Conservation (phyloP, 2,888 invertebrate species). For the Didymodactylos carnosus region DNA sequence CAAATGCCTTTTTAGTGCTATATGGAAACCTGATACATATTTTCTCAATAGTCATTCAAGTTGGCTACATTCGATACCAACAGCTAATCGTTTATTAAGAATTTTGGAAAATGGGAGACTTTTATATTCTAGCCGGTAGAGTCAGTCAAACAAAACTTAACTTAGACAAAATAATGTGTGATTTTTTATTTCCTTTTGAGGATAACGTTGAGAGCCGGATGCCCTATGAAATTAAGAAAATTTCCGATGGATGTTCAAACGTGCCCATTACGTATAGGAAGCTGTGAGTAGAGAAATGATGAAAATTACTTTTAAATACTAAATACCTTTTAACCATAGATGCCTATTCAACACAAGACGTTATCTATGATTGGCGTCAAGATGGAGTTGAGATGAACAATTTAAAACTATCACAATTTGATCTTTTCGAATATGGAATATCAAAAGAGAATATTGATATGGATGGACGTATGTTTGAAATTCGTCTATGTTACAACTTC, state of each 20-base stretch:
- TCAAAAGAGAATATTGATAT: slow-evolving; percentile 26
- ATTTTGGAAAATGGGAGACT: slow-evolving; percentile 73
- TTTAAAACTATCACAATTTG: background rate
- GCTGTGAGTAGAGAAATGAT: slow-evolving; percentile 70
- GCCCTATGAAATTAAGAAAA: slow-evolving; percentile 71
- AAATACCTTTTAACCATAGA: background rate
- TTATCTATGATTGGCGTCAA: slow-evolving; percentile 24
- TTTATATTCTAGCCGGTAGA: slow-evolving; percentile 47
- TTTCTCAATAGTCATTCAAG: slow-evolving; percentile 84
- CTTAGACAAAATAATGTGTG: too few relatives aligned
- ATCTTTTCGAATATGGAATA: background rate
- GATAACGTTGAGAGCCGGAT: slow-evolving; percentile 75
- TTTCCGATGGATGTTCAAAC: slow-evolving; percentile 75
- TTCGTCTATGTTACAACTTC: too few relatives aligned
- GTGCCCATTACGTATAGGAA: slow-evolving; percentile 47
- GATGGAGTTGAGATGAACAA: background rate
- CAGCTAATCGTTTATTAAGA: slow-evolving; percentile 71
- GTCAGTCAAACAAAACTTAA: slow-evolving; percentile 46
- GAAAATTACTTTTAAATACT: slow-evolving; percentile 30
- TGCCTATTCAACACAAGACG: slow-evolving; percentile 22
- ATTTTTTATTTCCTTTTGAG: slow-evolving; percentile 38
- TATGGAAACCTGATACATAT: slow-evolving; percentile 21
- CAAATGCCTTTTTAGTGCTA: background rate
- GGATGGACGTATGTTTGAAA: slow-evolving; percentile 61
- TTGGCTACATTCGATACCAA: slow-evolving; percentile 80